Percentiles rank a stretch among this genome's conserved stretches.
These are phyloP conservation scores for Plebejus argus DNA, from an alignment of 2,888 invertebrate genomes.

Conservation along the genomic window DNA sequence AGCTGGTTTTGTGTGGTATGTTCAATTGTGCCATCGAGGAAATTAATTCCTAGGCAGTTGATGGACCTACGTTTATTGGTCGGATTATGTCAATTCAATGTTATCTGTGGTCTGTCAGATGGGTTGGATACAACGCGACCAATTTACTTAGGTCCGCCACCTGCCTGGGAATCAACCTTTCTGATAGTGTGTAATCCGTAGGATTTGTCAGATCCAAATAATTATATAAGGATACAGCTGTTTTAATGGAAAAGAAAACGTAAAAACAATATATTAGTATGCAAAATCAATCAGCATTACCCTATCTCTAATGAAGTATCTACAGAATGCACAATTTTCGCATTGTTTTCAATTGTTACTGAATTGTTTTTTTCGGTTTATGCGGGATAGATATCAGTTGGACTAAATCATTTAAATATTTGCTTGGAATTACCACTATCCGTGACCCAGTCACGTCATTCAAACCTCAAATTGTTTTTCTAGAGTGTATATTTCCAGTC, in stretches of 20 bases:
- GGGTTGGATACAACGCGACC: too few species aligned
- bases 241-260: too few species aligned
- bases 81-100: too few species aligned
- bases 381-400: slow-evolving; percentile 28
- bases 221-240: too few species aligned
- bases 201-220: too few species aligned
- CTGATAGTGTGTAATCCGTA: background rate
- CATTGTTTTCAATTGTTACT: slow-evolving; percentile 23
- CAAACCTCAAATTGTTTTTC: background rate
- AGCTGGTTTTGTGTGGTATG: slow-evolving; percentile 39
- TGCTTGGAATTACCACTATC: slow-evolving; percentile 11
- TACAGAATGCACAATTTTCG: slow-evolving; percentile 18
- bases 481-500: background rate
- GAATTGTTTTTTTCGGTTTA: slow-evolving; percentile 23
- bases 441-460: slow-evolving; percentile 26
- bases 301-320: background rate
- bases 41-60: too few species aligned
- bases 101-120: too few species aligned
- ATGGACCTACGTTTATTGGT: too few species aligned
- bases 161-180: too few species aligned
- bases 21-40: slow-evolving; percentile 24
- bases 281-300: background rate
- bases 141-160: too few species aligned
- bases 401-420: slow-evolving; percentile 24
- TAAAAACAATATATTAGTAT: background rate